phyloP scores from a whole-genome alignment of 2,113 vertebrate species.

The Chunga burmeisteri region DNA sequence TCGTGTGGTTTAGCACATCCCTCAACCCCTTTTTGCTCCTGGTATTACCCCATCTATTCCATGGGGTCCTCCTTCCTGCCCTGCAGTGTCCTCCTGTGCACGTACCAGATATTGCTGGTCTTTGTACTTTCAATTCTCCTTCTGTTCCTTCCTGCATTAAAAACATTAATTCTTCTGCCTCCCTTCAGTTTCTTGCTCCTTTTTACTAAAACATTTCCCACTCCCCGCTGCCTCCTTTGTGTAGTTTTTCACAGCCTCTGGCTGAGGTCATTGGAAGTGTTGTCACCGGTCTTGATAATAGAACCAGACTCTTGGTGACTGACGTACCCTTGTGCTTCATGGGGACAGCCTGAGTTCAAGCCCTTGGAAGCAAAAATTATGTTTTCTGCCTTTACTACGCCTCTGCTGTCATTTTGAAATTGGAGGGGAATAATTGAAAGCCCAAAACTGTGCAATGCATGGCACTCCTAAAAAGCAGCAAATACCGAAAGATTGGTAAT shows the following conservation, averaged over 20 bases:
- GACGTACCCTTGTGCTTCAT: neutral
- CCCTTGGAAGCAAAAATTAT: neutral
- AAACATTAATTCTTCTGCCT: neutral
- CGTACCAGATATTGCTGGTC: neutral
- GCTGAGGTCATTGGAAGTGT: neutral
- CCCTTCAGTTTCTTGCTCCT: neutral
- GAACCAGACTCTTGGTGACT: neutral
- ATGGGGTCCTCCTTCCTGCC: neutral
- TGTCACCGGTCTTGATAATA: neutral
- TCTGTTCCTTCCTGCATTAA: neutral
- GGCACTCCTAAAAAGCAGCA: neutral
- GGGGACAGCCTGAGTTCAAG: neutral
- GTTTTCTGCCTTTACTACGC: neutral
- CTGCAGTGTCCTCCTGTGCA: neutral
- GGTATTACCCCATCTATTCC: neutral
- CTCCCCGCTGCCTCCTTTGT: neutral
- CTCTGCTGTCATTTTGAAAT: neutral
- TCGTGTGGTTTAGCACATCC: neutral
- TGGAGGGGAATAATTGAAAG: neutral
- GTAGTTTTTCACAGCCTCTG: neutral
- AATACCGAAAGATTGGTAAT: neutral
- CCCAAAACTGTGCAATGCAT: rapidly evolving
- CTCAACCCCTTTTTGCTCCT: neutral
- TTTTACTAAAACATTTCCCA: neutral
- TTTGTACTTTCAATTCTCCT: neutral